Evolutionary conservation across 2,888 invertebrate species (phyloP).

Genomic region (Drosophila kanekoi): DNA sequence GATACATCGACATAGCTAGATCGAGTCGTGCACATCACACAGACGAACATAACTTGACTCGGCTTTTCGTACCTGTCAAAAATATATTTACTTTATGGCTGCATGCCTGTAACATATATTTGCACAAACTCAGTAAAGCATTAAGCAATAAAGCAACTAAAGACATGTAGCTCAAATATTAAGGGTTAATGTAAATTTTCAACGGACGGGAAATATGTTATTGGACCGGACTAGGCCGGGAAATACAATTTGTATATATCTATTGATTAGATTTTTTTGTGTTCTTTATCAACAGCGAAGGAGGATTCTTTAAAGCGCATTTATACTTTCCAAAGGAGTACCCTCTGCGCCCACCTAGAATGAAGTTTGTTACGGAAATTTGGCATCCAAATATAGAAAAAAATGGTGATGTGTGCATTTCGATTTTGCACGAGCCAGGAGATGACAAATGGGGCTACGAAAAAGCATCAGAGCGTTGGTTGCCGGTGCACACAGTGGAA

Average conservation of each 20-base stretch:
- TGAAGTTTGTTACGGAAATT: conserved; percentile 99
- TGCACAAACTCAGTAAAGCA: too few species aligned
- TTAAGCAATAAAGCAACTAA: too few species aligned
- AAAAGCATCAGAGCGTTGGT: conserved; percentile 98
- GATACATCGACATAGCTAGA: too few species aligned
- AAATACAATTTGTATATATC: not conserved
- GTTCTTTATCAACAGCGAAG: conserved; percentile 90
- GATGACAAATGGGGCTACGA: conserved; percentile 99
- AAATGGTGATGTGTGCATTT: conserved; percentile 93
- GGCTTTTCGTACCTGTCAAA: too few species aligned
- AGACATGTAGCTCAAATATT: too few species aligned
- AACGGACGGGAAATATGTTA: too few species aligned
- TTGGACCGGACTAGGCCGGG: too few species aligned
- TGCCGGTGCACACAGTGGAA: conserved; percentile 99
- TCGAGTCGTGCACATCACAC: too few species aligned
- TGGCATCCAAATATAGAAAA: conserved; percentile 97
- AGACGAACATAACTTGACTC: too few species aligned
- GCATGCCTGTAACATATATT: too few species aligned
- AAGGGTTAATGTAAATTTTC: too few species aligned
- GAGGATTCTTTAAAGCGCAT: conserved; percentile 99
- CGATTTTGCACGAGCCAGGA: conserved; percentile 99
- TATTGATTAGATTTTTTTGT: not conserved
- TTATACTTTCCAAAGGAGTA: conserved; percentile 99
- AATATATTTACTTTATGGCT: too few species aligned
- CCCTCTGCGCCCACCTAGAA: conserved; percentile 98